Evolutionary conservation across 2,888 invertebrate species (phyloP).

Genomic region (Acronicta aceris): DNA sequence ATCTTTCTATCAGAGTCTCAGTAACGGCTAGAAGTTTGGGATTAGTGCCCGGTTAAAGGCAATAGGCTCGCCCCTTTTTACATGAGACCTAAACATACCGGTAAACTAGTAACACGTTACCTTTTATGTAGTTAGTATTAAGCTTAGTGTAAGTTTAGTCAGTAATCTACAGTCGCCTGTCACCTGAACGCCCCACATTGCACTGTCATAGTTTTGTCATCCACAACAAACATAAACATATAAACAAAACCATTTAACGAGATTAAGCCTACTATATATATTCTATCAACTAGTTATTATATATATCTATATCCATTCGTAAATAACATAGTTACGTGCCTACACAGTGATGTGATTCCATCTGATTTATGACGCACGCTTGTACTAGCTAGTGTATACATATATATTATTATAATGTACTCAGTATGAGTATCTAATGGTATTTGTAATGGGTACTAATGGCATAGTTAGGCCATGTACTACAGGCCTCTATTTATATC

Average conservation of each 20-base stretch:
- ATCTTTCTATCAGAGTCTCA: too few relatives aligned
- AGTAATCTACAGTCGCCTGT: too few relatives aligned
- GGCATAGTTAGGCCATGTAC: constrained; percentile 4
- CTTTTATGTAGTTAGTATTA: too few relatives aligned
- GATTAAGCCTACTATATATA: constrained; percentile 37
- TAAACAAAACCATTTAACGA: not conserved
- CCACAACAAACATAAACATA: too few relatives aligned
- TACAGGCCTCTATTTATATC: constrained; percentile 2
- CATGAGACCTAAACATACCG: too few relatives aligned
- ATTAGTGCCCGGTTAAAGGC: too few relatives aligned
- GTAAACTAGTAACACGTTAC: too few relatives aligned
- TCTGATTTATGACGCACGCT: constrained; percentile 44
- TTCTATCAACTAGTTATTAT: constrained; percentile 12
- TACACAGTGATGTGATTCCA: constrained; percentile 40
- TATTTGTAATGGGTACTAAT: constrained; percentile 27
- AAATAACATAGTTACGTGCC: constrained; percentile 45
- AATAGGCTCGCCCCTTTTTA: too few relatives aligned
- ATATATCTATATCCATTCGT: constrained; percentile 22
- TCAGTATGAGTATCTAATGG: constrained; percentile 17
- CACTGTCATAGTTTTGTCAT: too few relatives aligned
- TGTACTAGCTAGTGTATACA: constrained; percentile 5
- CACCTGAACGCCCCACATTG: too few relatives aligned
- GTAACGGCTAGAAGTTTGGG: too few relatives aligned
- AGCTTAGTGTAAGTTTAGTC: too few relatives aligned
- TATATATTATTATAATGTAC: not conserved